phyloP scores from a whole-genome alignment of 2,888 invertebrate genomes.

The Andrena praecox region DNA sequence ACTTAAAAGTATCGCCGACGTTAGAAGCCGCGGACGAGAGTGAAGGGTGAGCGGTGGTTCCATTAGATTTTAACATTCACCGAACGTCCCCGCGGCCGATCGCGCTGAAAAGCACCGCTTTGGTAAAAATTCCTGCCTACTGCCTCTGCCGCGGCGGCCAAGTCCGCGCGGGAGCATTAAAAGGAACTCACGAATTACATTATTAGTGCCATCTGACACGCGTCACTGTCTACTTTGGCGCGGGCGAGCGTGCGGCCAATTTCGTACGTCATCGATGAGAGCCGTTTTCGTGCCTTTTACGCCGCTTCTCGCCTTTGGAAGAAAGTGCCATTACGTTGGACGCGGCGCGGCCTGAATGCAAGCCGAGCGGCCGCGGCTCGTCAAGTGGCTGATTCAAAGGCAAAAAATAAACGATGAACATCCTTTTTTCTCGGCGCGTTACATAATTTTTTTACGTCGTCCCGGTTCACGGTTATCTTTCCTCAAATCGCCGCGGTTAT shows the following conservation, averaged over 20 bases:
- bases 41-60: not conserved
- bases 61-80: constrained; percentile 2
- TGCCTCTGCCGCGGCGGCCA: constrained; percentile 20
- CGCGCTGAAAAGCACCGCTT: constrained; percentile 16
- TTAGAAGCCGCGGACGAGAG: not conserved
- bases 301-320: not conserved
- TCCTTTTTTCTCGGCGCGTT: not conserved
- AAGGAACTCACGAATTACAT: constrained; percentile 75
- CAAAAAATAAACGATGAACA: not conserved
- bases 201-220: constrained; percentile 60
- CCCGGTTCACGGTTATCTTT: too few species aligned
- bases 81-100: constrained; percentile 12
- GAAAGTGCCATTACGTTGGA: not conserved
- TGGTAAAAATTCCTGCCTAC: constrained; percentile 47
- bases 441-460: not conserved
- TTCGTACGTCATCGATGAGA: too few species aligned
- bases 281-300: not conserved
- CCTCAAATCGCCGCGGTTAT: too few species aligned
- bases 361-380: too few species aligned
- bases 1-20: not conserved
- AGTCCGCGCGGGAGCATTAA: constrained; percentile 62
- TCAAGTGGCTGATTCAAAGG: not conserved
- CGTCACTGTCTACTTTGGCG: constrained; percentile 23
- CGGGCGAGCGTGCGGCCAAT: constrained; percentile 5
- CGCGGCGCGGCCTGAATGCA: too few species aligned